Evolutionary conservation across 2,113 vertebrate genomes (phyloP), one percentile per base, ranked within the genome.

Genomic region (Dicerorhinus sumatrensis): DNA sequence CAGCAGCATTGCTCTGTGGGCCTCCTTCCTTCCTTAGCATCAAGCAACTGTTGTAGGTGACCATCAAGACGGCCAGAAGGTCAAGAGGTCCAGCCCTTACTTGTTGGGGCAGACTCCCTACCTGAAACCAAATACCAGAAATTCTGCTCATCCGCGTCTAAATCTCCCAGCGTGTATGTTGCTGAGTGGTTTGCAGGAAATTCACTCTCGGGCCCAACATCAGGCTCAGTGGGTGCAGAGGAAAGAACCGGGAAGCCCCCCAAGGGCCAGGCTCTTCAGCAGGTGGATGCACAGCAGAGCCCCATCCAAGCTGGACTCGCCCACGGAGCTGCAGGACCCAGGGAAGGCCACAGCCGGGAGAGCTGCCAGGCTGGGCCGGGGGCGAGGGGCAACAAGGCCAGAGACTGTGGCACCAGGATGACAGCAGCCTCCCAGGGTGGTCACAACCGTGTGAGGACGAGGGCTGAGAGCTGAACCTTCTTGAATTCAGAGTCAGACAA

Each of bases 121-220:
- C 58, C 46, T 0, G n/a, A 54, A 33, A 25, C 18, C 0, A 12
- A n/a, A 16, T 29, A 20, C 67, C 51, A 54, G 60, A 23, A 54
- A 16, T 2, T 17, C 33, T 16, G 17, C n/a, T 12, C 5, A 3
- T 46, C 25, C 81, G 0, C 0, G 8, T n/a, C 9, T 1, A 3
- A 18, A 18, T n/a, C 21, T 8, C 31, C 23, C 1, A 3, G 21
- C 14, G 25, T n/a, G 16, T 77, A 54, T 6, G 36, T 20, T 2
- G 27, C 36, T 1, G 1, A 21, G 5, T 10, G 27, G 17, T 36
- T 9, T 42, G n/a, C 54, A 8, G 58, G 27, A 10, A 33, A 33
- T 11, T 31, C 16, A 48, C 83, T 13, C 83, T 13, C 76, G 4
- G 12, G 23, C 79, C n/a, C 27, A 54, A 54, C 51, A 54, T 76